Evolutionary conservation across 64 coral and sea anemone species (phyloP), one percentile per base, ranked within the genome.

Genomic region (Platygyra sinensis): DNA sequence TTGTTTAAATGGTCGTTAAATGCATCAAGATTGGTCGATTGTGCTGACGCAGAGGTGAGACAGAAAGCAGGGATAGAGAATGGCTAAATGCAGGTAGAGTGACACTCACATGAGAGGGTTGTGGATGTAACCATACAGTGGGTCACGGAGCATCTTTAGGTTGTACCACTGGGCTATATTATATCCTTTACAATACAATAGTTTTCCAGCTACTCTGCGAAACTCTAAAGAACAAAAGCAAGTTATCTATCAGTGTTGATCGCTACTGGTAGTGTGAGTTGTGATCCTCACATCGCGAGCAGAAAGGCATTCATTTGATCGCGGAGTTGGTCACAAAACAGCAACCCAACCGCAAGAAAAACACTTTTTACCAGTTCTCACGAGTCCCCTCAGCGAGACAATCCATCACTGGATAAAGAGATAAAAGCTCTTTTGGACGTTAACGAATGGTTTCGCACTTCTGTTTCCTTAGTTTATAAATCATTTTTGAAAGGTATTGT

Each of bases 401-500:
- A 73, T 91, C 89, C 78, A 91, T 91, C 81, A 91, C 72, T 65
- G 62, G 12, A 76, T 22, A 82, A 65, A 62, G 81, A 85, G 62
- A 85, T 52, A 85, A 46, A 72, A 71, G 81, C 81, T 71, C 89
- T 52, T 38, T 91, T 91, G 83, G 89, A 84, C 72, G 54, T 64
- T 51, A 84, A 91, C 55, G 72, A 91, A 75, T 81, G 42, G 80
- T 91, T 91, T 91, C 25, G 57, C 89, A 91, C 89, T 72, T 81
- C 8, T n/a, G 28, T 55, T 73, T 90, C 74, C 80, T 82, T 55
- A 91, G 80, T 84, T 91, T 60, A 91, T 91, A 72, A 80, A 91
- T 91, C 80, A 91, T 91, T 91, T 91, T 73, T 62, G 79, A 91
- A 75, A 83, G 89, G 80, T n/a, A 77, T 67, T 91, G 88, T 74